Base-by-base conservation (phyloP, 2,888 invertebrate species). In the Mesoligia furuncula region DNA sequence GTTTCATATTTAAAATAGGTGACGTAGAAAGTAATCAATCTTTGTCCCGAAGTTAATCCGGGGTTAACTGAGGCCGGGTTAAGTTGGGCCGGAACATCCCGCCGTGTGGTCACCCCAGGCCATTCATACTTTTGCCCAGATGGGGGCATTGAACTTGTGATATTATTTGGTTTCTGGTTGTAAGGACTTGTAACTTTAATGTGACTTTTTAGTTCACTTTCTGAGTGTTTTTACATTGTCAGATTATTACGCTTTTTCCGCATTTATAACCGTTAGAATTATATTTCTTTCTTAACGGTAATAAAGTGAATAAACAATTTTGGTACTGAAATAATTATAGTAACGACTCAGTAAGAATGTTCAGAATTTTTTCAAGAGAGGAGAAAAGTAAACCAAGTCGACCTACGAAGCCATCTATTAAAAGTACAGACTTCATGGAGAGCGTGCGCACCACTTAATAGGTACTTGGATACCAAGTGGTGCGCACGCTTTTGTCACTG, bases 1-100 rank as follows among this genome's bases (percentile, higher is more conserved):
- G 72, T 87, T 87, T 87, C 80, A 67, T 84, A 79, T 84, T 82
- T 86, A 85, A 85, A 87, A 83, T 84, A 81, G 81, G 80, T 81
- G 75, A 83, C 80, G 83, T 83, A 79, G 73, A 85, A 77, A 79
- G 86, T 82, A 80, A 91, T 92, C 89, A 89, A 92, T 92, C 91
- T 90, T 82, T 75, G 88, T 86, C 84, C 69, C 74, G 54, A 84
- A 84, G 83, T 87, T 89, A 91, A 92, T 89, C 89, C 87, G 73
- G 84, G 85, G 61, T 84, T 88, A 87, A 88, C 85, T 83, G 78
- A 67, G 69, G 73, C 75, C 85, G 87, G 83, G 69, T 81, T 86
- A 85, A 87, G 85, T 81, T 80, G 71, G 77, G 74, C 79, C 84
- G 87, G 85, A 77, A 77, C 73, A 83, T 84, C 71, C 85, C 82